Evolutionary conservation across 2,113 vertebrate genomes (phyloP), one percentile per base, ranked within the genome.

Genomic region (Lycocorax pyrrhopterus): DNA sequence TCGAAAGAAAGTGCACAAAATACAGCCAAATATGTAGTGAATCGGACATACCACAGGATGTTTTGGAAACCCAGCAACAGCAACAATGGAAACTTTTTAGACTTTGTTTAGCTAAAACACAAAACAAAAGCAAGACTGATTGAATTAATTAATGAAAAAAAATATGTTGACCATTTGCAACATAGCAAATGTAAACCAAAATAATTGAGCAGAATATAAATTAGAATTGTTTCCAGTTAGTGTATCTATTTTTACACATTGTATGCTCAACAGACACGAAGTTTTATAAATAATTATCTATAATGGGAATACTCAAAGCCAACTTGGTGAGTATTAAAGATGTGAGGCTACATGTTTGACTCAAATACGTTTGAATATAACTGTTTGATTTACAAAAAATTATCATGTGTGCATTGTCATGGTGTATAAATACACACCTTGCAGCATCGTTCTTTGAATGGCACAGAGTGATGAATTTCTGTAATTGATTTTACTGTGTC

Each of bases 121-220:
- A 98, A 97, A 98, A 97, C 96, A 97, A 98, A 97, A 94, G 92
- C 87, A 93, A 94, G 94, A 84, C 89, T 90, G 94, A 95, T 93
- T 93, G 95, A 93, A 97, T 97, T 96, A 94, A 98, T 98, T 96
- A 96, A 98, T 96, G 87, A 92, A 95, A 96, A 96, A 97, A 97
- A 97, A 96, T 23, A 97, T 95, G 97, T 93, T 94, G 91, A 53
- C 77, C 84, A 25, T 93, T 97, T 95, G 84, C 91, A 96, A 90
- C 74, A 92, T 16, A 75, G 59, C 86, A 88, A 92, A 93, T 77
- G 51, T 90, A 84, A 95, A 97, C 83, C 69, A 96, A 93, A 95
- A 89, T 63, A 93, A 92, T 90, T 94, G 93, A 90, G 86, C 11
- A 44, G 90, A 93, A 96, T 96, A 71, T 91, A 95, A 97, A 97